These are phyloP conservation scores for Drosophila subpulchrella DNA, from an alignment of 1,140 invertebrate genomes.

Conservation along the genomic window DNA sequence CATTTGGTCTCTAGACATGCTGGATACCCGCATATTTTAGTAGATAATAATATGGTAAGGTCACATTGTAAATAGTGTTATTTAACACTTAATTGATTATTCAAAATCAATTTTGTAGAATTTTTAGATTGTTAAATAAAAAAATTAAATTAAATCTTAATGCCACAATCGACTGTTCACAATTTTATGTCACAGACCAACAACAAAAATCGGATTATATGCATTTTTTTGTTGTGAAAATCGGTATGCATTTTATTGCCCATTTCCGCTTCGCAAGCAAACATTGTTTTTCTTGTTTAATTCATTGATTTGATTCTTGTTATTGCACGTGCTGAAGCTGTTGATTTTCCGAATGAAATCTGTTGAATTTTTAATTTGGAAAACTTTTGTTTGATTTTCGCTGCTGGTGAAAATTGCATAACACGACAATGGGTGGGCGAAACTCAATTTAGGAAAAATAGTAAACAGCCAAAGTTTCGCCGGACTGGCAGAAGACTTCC, in stretches of 20 bases:
- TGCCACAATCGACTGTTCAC: not conserved
- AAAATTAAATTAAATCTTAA: too few relatives aligned
- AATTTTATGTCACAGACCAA: not conserved
- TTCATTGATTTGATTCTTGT: slow-evolving; percentile 24
- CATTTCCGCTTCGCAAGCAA: slow-evolving; percentile 6
- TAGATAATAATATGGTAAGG: not conserved
- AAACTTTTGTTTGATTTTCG: slow-evolving; percentile 51
- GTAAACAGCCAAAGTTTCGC: slow-evolving; percentile 58
- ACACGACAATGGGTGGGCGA: not conserved
- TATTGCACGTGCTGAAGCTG: slow-evolving; percentile 7
- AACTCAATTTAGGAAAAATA: slow-evolving; percentile 33
- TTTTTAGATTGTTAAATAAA: too few relatives aligned
- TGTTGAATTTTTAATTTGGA: slow-evolving; percentile 63
- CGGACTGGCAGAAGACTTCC: not conserved
- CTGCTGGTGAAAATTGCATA: slow-evolving; percentile 13
- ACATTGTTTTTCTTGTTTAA: slow-evolving; percentile 2
- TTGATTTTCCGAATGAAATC: slow-evolving; percentile 36
- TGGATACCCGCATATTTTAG: not conserved
- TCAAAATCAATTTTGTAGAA: too few relatives aligned
- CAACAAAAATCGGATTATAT: not conserved
- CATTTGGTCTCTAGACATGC: not conserved
- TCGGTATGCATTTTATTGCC: slow-evolving; percentile 9
- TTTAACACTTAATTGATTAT: not conserved
- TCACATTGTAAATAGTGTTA: not conserved
- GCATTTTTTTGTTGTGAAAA: not conserved